Evolutionary conservation across 2,113 vertebrate genomes (phyloP).

Genomic region (Poeciliopsis prolifica): DNA sequence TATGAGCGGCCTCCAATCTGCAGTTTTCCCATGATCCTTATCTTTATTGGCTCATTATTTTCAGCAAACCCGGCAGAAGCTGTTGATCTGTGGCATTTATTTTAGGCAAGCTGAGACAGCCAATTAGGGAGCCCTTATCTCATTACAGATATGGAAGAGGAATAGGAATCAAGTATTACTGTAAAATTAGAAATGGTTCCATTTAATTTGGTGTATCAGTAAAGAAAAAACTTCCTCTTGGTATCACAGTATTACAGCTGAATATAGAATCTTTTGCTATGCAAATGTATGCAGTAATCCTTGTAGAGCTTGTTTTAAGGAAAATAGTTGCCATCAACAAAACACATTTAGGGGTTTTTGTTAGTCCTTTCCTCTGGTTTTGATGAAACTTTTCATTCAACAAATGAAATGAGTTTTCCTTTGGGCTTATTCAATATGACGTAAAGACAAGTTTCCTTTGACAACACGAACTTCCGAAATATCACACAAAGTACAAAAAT

Average conservation of each 20-base stretch:
- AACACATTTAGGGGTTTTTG: background rate
- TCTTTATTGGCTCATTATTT: conserved; percentile 78
- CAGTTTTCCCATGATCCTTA: conserved; percentile 74
- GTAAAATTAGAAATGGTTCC: conserved; percentile 33
- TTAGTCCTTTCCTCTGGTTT: background rate
- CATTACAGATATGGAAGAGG: conserved; percentile 52
- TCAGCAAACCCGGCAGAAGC: conserved; percentile 54
- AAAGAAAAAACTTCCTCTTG: background rate
- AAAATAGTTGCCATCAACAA: background rate
- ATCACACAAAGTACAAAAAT: background rate
- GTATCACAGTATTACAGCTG: background rate
- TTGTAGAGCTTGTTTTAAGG: background rate
- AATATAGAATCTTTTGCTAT: background rate
- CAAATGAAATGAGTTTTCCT: background rate
- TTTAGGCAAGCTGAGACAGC: conserved; percentile 56
- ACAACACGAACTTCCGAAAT: background rate
- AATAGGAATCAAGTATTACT: conserved; percentile 55
- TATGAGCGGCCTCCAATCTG: conserved; percentile 61
- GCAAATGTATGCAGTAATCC: background rate
- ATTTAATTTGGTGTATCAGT: conserved; percentile 31
- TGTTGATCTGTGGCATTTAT: conserved; percentile 72
- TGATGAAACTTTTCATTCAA: background rate
- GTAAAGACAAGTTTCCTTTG: background rate
- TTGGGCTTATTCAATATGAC: background rate
- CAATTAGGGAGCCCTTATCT: conserved; percentile 75